These are phyloP conservation scores for Phylloscopus collybita DNA, from an alignment of 2,797 vertebrate species.

Conservation along the genomic window DNA sequence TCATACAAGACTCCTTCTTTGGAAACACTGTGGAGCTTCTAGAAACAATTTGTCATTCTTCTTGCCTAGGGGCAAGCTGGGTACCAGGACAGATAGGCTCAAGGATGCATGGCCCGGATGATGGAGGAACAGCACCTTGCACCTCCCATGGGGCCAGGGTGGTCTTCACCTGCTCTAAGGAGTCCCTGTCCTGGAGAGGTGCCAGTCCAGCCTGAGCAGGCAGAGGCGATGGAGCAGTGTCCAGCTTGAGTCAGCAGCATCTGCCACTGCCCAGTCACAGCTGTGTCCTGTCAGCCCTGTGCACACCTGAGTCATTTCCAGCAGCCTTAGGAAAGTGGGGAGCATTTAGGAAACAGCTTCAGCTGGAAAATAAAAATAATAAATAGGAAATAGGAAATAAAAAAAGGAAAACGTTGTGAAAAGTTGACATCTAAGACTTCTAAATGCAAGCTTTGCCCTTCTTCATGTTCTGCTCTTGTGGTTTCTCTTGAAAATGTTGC, in stretches of 20 bases:
- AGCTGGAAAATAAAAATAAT: not conserved
- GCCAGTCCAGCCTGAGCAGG: not conserved
- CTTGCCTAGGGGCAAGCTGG: not conserved
- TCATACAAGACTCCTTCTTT: not conserved
- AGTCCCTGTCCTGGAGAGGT: not conserved
- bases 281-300: not conserved
- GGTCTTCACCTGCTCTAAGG: not conserved
- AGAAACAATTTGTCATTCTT: not conserved
- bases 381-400: not conserved
- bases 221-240: rapidly evolving
- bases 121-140: not conserved
- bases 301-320: not conserved
- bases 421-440: not conserved
- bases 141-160: not conserved
- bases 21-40: not conserved
- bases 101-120: rapidly evolving
- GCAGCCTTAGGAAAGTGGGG: not conserved
- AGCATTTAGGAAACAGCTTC: not conserved
- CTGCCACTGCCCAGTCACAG: not conserved
- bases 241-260: not conserved
- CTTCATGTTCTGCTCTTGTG: not conserved
- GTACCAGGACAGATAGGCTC: not conserved
- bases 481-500: not conserved
- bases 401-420: not conserved
- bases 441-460: not conserved